Conservation (phyloP, 1,140 invertebrate species). For the Drosophila burlai region DNA sequence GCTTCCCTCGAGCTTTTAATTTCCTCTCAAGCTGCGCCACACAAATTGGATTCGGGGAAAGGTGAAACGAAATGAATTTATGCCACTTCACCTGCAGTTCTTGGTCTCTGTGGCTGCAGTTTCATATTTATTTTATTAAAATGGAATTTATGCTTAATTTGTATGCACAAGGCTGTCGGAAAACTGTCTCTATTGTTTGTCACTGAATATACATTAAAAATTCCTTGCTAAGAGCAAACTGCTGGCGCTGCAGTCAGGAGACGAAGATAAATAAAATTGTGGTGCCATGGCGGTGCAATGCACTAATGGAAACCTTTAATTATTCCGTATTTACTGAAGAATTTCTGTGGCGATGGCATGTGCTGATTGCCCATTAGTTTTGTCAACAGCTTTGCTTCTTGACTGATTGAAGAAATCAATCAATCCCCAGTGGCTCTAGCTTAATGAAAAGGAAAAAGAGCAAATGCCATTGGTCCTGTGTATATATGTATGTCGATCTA, state of each 20-base stretch:
- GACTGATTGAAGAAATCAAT: slow-evolving; percentile 6
- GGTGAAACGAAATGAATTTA: slow-evolving; percentile 16
- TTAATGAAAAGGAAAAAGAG: background rate
- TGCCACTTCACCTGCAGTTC: slow-evolving; percentile 14
- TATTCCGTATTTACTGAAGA: slow-evolving; percentile 24
- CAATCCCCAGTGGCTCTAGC: background rate
- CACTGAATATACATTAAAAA: slow-evolving; percentile 11
- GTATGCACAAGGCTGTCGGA: slow-evolving; percentile 19
- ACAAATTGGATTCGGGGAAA: slow-evolving; percentile 26
- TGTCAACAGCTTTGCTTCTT: slow-evolving; percentile 21
- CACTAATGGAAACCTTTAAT: slow-evolving; percentile 43
- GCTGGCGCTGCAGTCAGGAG: slow-evolving; percentile 1
- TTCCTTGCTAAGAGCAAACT: background rate
- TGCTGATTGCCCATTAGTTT: slow-evolving; percentile 48
- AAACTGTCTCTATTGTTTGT: slow-evolving; percentile 9
- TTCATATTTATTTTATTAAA: slow-evolving; percentile 27
- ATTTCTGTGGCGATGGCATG: background rate
- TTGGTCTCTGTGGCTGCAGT: slow-evolving; percentile 15
- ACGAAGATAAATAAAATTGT: background rate
- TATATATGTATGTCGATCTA: background rate
- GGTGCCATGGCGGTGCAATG: background rate
- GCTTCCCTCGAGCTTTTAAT: slow-evolving; percentile 5
- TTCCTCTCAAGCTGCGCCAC: slow-evolving; percentile 9
- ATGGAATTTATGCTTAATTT: slow-evolving; percentile 42
- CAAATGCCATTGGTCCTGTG: background rate